These are phyloP conservation scores for Mallateleia sp. DNA, from an alignment of 2,888 invertebrate genomes.

Conservation along the genomic window DNA sequence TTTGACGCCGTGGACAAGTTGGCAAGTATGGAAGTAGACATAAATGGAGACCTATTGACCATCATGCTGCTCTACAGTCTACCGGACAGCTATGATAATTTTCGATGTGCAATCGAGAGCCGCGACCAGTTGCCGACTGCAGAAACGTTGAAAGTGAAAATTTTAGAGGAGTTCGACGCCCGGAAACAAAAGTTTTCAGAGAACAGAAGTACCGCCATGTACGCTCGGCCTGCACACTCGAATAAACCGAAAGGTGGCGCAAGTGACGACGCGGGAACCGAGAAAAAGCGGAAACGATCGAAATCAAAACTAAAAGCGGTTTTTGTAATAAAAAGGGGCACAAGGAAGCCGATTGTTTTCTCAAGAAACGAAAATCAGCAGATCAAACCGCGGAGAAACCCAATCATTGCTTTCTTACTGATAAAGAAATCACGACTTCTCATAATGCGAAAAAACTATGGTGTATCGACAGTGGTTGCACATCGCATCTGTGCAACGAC, in stretches of 20 bases:
- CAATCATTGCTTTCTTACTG: neutral
- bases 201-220: constrained; percentile 3
- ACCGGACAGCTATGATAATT: too few species aligned
- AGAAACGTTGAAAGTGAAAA: constrained; percentile 67
- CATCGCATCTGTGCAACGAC: constrained; percentile 46
- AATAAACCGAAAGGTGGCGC: too few species aligned
- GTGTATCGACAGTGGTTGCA: constrained; percentile 31
- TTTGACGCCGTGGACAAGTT: too few species aligned
- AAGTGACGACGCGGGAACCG: neutral
- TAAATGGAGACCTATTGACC: too few species aligned
- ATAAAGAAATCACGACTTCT: neutral
- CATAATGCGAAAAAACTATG: too few species aligned
- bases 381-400: neutral
- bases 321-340: constrained; percentile 25
- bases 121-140: too few species aligned
- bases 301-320: neutral
- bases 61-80: too few species aligned
- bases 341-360: constrained; percentile 29
- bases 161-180: constrained; percentile 65
- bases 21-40: too few species aligned
- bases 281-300: neutral
- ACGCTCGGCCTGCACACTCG: too few species aligned
- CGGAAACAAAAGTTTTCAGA: constrained; percentile 13
- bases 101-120: too few species aligned
- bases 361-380: neutral